Base-by-base conservation (phyloP, 2,113 vertebrate species). In the Urocynchramus pylzowi region DNA sequence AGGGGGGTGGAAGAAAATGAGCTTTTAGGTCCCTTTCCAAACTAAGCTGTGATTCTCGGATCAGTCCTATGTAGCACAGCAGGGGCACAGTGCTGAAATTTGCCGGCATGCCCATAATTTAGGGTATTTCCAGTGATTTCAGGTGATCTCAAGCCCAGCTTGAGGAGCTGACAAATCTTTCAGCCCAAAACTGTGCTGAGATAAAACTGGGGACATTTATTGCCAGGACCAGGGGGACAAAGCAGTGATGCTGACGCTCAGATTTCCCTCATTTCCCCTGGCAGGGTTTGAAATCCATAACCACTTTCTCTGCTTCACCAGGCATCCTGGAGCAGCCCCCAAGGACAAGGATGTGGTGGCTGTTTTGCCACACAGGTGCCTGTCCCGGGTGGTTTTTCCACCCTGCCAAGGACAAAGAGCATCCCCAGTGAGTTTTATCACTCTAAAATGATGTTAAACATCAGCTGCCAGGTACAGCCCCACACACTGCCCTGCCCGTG, bases 271-370 rank as follows among this genome's bases (percentile, higher is more conserved):
- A 0, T 37, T 61, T 23, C 28, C 28, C 50, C 49, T 39, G n/a
- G 39, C n/a, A 65, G 31, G 49, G 4, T n/a, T 57, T 65, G 22
- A 44, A 75, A 75, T 49, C 57, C 61, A 19, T 4, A 41, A 41
- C 4, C 44, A 21, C 39, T 19, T 49, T 13, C 64, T 30, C 50
- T 37, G 0, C 26, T n/a, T 56, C 42, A 12, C n/a, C 33, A 33
- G 67, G 39, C 12, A 52, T 30, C 75, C n/a, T 11, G 33, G 10
- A 59, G 75, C 65, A 67, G 37, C 14, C n/a, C 33, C 42, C 41
- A 5, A 31, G 30, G 35, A 42, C 0, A 0, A 22, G 1, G 21
- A 7, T 0, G 0, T 2, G 3, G 17, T 33, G 42, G 10, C 41
- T 41, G 47, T 63, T 80, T 44, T 83, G 45, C 74, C 79, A n/a